A percentile compares a stretch with the other conserved stretches of the same genome.
phyloP scores from a whole-genome alignment of 2,797 vertebrate genomes.

The Anguilla pacifica region DNA sequence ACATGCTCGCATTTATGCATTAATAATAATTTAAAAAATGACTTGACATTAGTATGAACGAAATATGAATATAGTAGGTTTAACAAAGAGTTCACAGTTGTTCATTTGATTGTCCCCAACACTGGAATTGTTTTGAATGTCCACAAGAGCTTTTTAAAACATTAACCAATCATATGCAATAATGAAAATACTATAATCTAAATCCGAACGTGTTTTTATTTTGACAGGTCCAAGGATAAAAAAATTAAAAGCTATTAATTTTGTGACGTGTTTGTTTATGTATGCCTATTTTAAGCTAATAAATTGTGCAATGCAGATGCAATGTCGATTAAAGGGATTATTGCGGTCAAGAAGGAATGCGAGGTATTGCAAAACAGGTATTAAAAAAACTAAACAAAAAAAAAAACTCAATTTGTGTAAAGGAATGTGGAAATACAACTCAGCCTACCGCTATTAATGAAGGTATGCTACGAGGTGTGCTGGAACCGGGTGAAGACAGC shows the following conservation, averaged over 20 bases:
- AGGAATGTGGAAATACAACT: slow-evolving; percentile 99
- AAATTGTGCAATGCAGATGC: neutral
- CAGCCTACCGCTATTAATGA: slow-evolving; percentile 82
- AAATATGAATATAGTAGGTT: too few species aligned
- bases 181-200: neutral
- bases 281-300: neutral
- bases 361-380: slow-evolving; percentile 81
- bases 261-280: neutral
- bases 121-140: neutral
- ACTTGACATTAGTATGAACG: neutral
- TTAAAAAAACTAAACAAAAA: too few species aligned
- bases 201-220: neutral
- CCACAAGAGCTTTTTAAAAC: neutral
- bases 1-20: neutral
- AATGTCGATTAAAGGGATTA: neutral
- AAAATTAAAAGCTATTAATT: neutral
- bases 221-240: too few species aligned
- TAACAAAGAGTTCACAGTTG: neutral
- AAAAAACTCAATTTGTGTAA: slow-evolving; percentile 73
- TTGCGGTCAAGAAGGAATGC: slow-evolving; percentile 65
- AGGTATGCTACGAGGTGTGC: slow-evolving; percentile 67
- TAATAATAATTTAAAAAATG: neutral
- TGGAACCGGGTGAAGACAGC: slow-evolving; percentile 63
- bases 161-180: neutral
- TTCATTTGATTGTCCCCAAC: neutral